These are phyloP conservation scores for Ecdyonurus torrentis DNA, from an alignment of 2,888 invertebrate genomes.

Conservation along the genomic window DNA sequence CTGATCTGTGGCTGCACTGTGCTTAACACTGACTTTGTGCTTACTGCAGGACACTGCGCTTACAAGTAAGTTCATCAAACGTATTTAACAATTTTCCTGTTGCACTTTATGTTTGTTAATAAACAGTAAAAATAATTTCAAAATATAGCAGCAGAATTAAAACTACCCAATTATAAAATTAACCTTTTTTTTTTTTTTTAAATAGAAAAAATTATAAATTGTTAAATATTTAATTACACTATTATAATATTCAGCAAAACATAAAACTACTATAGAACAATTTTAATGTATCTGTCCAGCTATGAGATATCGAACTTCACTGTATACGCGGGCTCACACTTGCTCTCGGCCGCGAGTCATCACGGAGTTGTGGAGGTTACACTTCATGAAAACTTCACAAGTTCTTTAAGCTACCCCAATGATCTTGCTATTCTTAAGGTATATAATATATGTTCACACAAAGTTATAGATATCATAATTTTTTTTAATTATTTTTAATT, in stretches of 20 bases:
- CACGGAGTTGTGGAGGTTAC: not conserved
- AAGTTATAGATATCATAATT: not conserved
- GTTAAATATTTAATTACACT: no score
- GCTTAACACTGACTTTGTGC: not conserved
- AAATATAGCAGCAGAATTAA: no score
- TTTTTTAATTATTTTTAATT: no score
- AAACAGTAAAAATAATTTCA: no score
- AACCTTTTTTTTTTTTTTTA: not conserved
- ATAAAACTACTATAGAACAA: no score
- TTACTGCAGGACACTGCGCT: not conserved
- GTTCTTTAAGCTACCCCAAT: not conserved
- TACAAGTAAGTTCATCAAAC: not conserved
- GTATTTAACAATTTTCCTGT: no score
- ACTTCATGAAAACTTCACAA: not conserved
- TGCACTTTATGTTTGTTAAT: no score
- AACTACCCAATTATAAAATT: no score
- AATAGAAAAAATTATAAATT: not conserved
- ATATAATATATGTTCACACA: not conserved
- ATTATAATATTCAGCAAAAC: no score
- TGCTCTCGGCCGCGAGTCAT: not conserved
- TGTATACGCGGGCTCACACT: not conserved
- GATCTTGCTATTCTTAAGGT: not conserved
- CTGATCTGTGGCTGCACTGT: not conserved
- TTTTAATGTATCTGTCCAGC: no score
- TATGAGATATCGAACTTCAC: not conserved